Base-by-base conservation (phyloP, 2,888 invertebrate genomes). In the Campopleginae sp. region DNA sequence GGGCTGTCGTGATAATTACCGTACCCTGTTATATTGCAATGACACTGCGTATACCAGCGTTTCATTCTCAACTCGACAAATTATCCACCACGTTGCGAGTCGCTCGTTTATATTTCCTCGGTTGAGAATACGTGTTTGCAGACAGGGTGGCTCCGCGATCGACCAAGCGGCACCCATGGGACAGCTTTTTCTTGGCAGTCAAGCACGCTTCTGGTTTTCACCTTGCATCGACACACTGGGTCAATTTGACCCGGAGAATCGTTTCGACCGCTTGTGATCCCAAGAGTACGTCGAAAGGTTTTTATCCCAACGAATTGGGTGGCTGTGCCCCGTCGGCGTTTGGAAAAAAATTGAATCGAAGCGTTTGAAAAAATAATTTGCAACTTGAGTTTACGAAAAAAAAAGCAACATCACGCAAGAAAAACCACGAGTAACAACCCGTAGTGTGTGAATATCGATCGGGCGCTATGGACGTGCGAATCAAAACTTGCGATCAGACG, bases 1-100 rank as follows among this genome's bases (percentile, higher is more conserved):
- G 63, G 33, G 27, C 71, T 58, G 75, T 80, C 66, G 63, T 19
- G 76, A 85, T 85, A 82, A 85, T 85, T 76, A 85, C 79, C 82
- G 65, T 77, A 46, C 46, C 78, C 31, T 61, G 68, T 77, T 77
- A 68, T 27, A 68, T 10, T 12, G 61, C 12, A n/a, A 27, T 14
- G 31, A 33, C 19, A 27, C 14, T 17, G 44, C 46, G 33, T 51
- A 44, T 61, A 51, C 38, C 68, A 17, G 71, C 33, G 71, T 33
- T 46, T 38, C 17, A 72, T 80, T 33, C 44, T 58, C 48, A 33
- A 71, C 68, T 65, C 38, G 54, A 75, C 79, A 71, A 82, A 85
- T 85, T 82, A 85, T 79, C 82, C 75, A 76, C 71, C 58, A 66
- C 79, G 82, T 79, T 82, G 79, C 65, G 72, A 63, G 23, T 82